Conservation (phyloP, 2,113 vertebrate genomes). For the Platysteira castanea region DNA sequence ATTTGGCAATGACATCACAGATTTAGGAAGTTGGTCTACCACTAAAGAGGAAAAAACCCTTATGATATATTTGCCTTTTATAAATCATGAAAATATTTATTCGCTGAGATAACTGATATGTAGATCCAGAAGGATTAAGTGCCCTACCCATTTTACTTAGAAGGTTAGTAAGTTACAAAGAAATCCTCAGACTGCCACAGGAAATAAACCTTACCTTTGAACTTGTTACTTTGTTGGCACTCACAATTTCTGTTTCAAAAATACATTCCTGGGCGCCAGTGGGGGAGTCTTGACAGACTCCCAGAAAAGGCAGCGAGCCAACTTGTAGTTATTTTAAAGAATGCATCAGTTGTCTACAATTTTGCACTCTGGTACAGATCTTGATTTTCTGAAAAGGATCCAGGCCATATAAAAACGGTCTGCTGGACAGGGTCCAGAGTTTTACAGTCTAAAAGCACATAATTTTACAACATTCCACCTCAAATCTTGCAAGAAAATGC, state of each 20-base stretch:
- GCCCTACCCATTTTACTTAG: neutral
- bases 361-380: conserved; percentile 42
- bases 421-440: conserved; percentile 31
- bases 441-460: conserved; percentile 15
- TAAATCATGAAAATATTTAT: neutral
- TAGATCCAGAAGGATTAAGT: neutral
- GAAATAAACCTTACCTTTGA: neutral
- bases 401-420: conserved; percentile 13
- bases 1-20: neutral
- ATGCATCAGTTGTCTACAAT: conserved; percentile 50
- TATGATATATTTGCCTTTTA: neutral
- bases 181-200: neutral
- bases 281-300: conserved; percentile 20
- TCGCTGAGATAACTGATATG: neutral
- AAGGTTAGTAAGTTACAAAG: neutral
- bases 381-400: conserved; percentile 51
- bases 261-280: neutral
- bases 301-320: neutral
- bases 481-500: conserved; percentile 41
- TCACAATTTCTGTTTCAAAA: neutral
- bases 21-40: neutral
- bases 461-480: conserved; percentile 30
- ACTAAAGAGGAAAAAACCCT: neutral
- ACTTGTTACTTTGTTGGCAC: neutral
- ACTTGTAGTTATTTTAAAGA: conserved; percentile 46